Base-by-base conservation (phyloP, 2,888 invertebrate species). In the Aethes cnicana region DNA sequence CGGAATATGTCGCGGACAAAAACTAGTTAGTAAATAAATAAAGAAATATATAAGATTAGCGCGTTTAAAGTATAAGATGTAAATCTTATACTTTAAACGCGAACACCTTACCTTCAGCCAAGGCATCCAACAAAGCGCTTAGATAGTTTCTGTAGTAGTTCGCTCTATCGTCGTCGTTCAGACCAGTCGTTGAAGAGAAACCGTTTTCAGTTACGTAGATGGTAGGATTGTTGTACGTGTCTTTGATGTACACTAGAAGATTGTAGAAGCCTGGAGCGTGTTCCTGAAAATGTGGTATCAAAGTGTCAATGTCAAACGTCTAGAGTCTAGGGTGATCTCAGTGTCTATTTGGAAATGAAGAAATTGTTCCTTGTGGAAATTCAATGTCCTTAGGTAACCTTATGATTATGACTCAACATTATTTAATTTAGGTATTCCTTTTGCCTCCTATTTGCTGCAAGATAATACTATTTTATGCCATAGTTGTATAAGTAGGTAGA, bases 191-290 rank as follows among this genome's bases (percentile, higher is more conserved):
- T 30, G 84, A 82, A 25, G 79, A 71, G 55, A 70, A 75, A 2
- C 91, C 91, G 58, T 90, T 91, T 66, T 92, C 92, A 1, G 87
- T 84, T 1, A 91, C 68, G 14, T 52, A 55, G 3, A 58, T 44
- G 0, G 21, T 5, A 0, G 55, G 54, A 20, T 55, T 54, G 28
- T 44, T 42, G 37, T 57, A 61, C 0, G 18, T 39, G 1, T 47
- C 33, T 12, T 43, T 41, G 4, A 61, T 32, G 5, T 59, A 18
- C 14, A 11, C 47, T 1, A 61, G 30, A 1, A 55, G 42, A n/a
- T 53, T 17, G 17, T 55, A 48, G 8, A 61, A 41, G 0, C 61
- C 56, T 17, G 54, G 47, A 8, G 55, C 56, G 16, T 50, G 33
- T 21, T 46, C 43, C 60, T 60, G 28, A 4, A 47, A 47, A n/a